Evolutionary conservation across 2,113 vertebrate genomes (phyloP).

Genomic region (Naja naja): DNA sequence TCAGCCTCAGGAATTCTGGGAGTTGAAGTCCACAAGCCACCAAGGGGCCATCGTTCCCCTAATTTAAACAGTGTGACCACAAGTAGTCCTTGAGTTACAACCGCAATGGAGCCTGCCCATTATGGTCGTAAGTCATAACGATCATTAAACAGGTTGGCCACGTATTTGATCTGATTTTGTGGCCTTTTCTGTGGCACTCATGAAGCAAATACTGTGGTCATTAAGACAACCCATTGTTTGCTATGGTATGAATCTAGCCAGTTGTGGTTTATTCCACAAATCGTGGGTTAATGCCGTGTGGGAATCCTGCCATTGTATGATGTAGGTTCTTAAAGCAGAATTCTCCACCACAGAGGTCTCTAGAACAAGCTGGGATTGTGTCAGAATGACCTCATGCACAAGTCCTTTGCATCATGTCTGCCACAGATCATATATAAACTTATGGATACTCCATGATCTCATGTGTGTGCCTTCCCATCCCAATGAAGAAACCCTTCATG

Average conservation of each 20-base stretch:
- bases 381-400: background rate
- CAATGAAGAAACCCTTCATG: background rate
- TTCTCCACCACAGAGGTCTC: too few species aligned
- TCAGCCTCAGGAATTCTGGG: background rate
- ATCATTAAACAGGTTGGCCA: background rate
- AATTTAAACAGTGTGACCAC: background rate
- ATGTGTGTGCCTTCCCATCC: background rate
- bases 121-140: background rate
- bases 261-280: background rate
- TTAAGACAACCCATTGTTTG: background rate
- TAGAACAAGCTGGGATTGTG: background rate
- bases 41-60: too few species aligned
- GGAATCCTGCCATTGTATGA: background rate
- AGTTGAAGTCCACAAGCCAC: background rate
- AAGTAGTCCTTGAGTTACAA: background rate
- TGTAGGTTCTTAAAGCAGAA: background rate
- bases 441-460: background rate
- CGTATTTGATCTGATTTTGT: background rate
- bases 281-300: background rate
- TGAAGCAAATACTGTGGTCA: background rate
- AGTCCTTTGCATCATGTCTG: background rate
- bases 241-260: background rate
- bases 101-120: background rate
- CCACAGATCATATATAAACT: background rate
- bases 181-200: background rate